phyloP scores from a whole-genome alignment of 2,797 vertebrate species.

The Onychomys arenicola region DNA sequence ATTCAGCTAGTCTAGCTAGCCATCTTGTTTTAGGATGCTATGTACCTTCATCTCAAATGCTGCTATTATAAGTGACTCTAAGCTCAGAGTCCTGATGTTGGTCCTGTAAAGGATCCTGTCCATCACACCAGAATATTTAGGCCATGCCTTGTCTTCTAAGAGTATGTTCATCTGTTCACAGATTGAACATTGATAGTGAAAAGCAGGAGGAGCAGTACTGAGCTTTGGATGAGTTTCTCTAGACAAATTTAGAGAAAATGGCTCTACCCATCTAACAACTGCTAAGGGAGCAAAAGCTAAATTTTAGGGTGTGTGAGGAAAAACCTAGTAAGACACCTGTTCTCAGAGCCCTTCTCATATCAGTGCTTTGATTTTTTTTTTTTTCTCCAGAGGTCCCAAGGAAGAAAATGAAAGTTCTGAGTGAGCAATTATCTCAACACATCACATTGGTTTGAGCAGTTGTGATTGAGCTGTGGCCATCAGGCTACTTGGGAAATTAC shows the following conservation, averaged over 20 bases:
- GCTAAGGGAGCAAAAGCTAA: conserved; percentile 64
- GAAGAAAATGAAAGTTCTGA: neutral
- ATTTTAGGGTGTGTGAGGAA: conserved; percentile 49
- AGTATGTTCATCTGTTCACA: neutral
- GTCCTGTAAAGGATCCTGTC: neutral
- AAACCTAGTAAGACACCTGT: conserved; percentile 72
- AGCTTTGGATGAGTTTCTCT: conserved; percentile 36
- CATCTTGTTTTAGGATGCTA: neutral
- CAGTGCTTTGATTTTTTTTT: neutral
- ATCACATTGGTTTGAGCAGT: neutral
- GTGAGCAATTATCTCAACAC: neutral
- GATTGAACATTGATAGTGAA: neutral
- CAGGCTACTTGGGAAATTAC: neutral
- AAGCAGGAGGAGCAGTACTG: conserved; percentile 21
- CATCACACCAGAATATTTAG: neutral
- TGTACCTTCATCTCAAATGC: neutral
- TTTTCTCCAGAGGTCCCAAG: neutral
- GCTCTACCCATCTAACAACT: conserved; percentile 44
- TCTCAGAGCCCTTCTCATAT: neutral
- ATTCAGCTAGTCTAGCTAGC: neutral
- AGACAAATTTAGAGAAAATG: conserved; percentile 62
- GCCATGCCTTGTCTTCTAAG: neutral
- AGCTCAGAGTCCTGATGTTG: neutral
- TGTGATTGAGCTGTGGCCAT: neutral
- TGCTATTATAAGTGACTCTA: neutral